Conservation (phyloP, 1,140 invertebrate species). For the Zaprionus vittiger region DNA sequence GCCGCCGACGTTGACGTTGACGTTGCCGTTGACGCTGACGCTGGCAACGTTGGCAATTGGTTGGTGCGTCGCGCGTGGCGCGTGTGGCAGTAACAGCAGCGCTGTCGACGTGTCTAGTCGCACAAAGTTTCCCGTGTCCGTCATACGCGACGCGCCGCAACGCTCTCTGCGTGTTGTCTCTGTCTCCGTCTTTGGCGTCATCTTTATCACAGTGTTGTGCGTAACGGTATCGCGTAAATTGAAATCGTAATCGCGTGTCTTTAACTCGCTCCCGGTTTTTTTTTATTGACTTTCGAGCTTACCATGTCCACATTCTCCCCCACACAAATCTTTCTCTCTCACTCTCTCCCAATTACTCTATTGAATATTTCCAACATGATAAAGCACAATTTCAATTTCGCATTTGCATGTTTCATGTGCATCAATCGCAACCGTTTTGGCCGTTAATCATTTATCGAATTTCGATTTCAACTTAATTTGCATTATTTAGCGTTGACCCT, state of each 20-base stretch:
- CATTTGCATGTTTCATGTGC: neutral
- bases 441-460: neutral
- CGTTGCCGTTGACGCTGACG: slow-evolving; percentile 21
- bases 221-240: slow-evolving; percentile 1
- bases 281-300: slow-evolving; percentile 6
- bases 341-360: neutral
- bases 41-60: slow-evolving; percentile 28
- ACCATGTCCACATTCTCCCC: neutral
- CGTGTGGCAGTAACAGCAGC: slow-evolving; percentile 76
- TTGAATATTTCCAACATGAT: neutral
- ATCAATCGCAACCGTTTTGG: neutral
- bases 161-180: neutral
- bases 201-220: slow-evolving; percentile 13
- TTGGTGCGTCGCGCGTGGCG: slow-evolving; percentile 43
- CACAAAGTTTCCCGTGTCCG: slow-evolving; percentile 68
- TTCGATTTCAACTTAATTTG: neutral
- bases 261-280: slow-evolving; percentile 1
- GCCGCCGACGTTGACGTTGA: slow-evolving; percentile 4
- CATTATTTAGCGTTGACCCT: neutral
- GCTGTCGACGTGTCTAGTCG: slow-evolving; percentile 78
- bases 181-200: slow-evolving; percentile 14
- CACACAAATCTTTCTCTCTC: neutral
- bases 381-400: slow-evolving; percentile 8
- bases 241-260: slow-evolving; percentile 4
- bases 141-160: slow-evolving; percentile 21